Evolutionary conservation across 1,140 invertebrate genomes (phyloP), one percentile per base, ranked within the genome.

Genomic region (Drosophila paulistorum): DNA sequence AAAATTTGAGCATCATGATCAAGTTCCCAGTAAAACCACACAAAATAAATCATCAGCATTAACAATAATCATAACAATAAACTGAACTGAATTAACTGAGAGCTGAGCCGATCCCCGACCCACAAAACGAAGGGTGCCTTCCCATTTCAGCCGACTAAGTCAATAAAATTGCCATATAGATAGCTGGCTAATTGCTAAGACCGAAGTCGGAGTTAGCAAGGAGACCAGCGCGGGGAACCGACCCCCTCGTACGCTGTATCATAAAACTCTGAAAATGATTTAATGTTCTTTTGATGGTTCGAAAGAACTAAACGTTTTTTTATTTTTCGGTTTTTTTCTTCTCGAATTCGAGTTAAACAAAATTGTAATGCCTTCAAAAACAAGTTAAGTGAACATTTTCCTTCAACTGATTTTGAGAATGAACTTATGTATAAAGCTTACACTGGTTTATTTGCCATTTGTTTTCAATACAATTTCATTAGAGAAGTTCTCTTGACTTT

Each of bases 41-140:
- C 61, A 48, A 71, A 70, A 78, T 78, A 78, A 78, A 78, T 78
- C 75, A 78, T 71, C 33, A 65, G 41, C 75, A 74, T 74, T 69
- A 59, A 35, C 45, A 69, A 63, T 51, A 68, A 41, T 68, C 55
- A 74, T 71, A 71, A 75, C 62, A 74, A 74, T 71, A 64, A 41
- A 65, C 48, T 20, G 14, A 48, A 48, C 14, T 48, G 45, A 48
- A 45, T 14, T 45, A 45, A 48, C 35, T 37, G 14, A 48, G 30
- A 48, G 20, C 14, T 20, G 3, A 51, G 20, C 1, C 17, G 3
- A 51, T 20, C 14, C 7, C 7, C 7, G 2, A 48, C 7, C 14
- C 14, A 17, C 7, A 20, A 9, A 20, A 48, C 13, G 6, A 17
- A 20, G 7, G 14, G 17, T 20, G 45, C 45, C 45, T 20, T 23